Evolutionary conservation across 2,797 vertebrate genomes (phyloP).

Genomic region (Pristis pectinata): DNA sequence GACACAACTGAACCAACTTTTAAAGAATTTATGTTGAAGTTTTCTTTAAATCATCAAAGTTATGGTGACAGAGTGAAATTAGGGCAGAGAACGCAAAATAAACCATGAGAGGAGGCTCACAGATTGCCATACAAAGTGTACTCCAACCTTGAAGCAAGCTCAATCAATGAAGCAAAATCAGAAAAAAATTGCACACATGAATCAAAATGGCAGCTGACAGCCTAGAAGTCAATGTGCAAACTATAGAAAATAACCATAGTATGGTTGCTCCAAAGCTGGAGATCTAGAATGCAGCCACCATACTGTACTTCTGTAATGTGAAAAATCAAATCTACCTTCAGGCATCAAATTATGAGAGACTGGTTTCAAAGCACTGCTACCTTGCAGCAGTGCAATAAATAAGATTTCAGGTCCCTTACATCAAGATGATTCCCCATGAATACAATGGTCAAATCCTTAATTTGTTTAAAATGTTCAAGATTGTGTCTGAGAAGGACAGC

Average conservation of each 20-base stretch:
- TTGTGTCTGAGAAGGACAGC: neutral
- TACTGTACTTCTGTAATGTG: neutral
- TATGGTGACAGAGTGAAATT: neutral
- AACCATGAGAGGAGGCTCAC: neutral
- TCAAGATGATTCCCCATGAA: neutral
- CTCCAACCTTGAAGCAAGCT: neutral
- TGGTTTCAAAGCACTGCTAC: neutral
- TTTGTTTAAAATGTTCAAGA: constrained; percentile 3
- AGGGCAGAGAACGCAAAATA: neutral
- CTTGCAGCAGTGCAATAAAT: neutral
- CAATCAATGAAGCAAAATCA: neutral
- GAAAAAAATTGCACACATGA: neutral
- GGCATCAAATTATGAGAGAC: neutral
- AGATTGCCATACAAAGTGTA: neutral
- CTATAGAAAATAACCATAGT: neutral
- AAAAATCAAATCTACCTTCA: neutral
- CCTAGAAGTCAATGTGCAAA: neutral
- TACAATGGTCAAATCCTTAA: neutral
- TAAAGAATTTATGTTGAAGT: neutral
- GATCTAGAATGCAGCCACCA: neutral
- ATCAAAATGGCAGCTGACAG: neutral
- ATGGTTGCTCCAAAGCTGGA: neutral
- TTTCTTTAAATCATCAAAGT: neutral
- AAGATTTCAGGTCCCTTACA: neutral
- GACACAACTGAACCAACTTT: neutral